phyloP scores from a whole-genome alignment of 2,113 vertebrate species.

The Tympanuchus pallidicinctus region DNA sequence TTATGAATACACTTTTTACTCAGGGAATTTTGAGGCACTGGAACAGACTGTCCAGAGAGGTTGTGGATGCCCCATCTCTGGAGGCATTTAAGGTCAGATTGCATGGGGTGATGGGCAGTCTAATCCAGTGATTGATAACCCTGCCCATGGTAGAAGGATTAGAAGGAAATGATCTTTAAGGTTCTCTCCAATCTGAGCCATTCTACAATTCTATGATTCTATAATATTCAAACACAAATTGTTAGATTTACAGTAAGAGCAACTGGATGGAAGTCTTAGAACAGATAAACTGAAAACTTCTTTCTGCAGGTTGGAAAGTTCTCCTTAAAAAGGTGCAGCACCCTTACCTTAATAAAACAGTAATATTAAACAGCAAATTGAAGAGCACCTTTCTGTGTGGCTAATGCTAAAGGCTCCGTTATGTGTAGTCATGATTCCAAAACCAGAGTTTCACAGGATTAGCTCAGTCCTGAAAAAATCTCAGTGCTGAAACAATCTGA shows the following conservation, averaged over 20 bases:
- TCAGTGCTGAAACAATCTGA: neutral
- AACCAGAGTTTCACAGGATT: neutral
- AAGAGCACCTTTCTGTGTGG: neutral
- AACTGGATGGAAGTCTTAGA: neutral
- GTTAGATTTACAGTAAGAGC: neutral
- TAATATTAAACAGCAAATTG: constrained; percentile 29
- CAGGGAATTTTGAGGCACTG: no score
- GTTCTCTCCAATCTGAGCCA: no score
- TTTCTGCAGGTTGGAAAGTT: neutral
- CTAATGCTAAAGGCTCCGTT: neutral
- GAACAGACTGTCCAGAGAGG: no score
- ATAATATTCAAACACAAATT: neutral
- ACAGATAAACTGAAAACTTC: neutral
- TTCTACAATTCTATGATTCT: no score
- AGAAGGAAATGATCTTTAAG: no score
- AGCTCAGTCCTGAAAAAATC: neutral
- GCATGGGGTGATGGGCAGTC: no score
- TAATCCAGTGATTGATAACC: no score
- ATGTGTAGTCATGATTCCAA: constrained; percentile 13
- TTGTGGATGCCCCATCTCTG: no score
- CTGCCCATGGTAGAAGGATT: no score
- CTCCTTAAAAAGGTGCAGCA: neutral
- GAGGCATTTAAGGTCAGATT: no score
- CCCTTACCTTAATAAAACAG: neutral
- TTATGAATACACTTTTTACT: no score